Base-by-base conservation (phyloP, 1,140 invertebrate species). In the Ostrea denselamellosa region DNA sequence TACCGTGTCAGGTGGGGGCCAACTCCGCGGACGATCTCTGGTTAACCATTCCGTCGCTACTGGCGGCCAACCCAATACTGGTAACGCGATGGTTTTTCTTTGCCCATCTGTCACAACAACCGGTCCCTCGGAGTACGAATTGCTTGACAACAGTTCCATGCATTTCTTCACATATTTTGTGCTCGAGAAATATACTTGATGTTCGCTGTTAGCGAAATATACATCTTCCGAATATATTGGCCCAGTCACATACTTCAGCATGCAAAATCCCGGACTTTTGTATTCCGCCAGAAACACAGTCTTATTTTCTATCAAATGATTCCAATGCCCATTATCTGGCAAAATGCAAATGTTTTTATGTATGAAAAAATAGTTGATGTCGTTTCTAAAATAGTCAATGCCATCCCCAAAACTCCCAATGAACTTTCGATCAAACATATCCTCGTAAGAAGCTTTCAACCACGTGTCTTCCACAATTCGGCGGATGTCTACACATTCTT, bases 321-420 rank as follows among this genome's bases (percentile, higher is more conserved):
- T 77, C 68, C 68, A 77, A 28, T 28, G 68, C 3, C 10, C 9
- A 14, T 77, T 25, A 28, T 77, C 68, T 9, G 68, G 12, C 22
- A 77, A 77, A 34, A 77, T 25, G 14, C 8, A 2, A 25, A 25
- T 28, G 12, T 77, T 77, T 17, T 12, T 77, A 10, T 28, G 28
- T 77, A 77, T 77, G 22, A 34, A 8, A 2, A 77, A 34, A 14
- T 77, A 25, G 12, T 77, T 25, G 14, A 14, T 34, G 9, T 25
- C 14, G 3, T 14, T 14, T 14, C 68, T 77, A 8, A 2, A 28
- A 25, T 77, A 77, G 9, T 34, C 68, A 28, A 77, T 34, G 25
- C 28, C 28, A 9, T 77, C 68, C 28, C 68, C 68, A 14, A 77
- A 77, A 34, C 68, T 77, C 12, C 68, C 68, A 28, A 77, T 77